Evolutionary conservation across 2,888 invertebrate species (phyloP).

Genomic region (Stenodera caucasica): DNA sequence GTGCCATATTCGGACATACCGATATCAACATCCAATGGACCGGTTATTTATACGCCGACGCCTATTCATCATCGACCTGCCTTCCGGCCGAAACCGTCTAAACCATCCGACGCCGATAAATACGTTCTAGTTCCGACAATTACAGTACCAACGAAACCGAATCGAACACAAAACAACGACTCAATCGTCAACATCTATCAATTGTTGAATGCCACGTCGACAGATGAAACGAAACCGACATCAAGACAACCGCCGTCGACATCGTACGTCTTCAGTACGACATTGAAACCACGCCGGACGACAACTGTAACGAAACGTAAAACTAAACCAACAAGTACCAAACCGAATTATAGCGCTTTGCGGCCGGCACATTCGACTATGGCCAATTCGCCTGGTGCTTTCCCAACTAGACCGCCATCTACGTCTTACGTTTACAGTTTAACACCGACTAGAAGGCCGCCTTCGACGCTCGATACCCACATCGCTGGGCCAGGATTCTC

Average conservation of each 20-base stretch:
- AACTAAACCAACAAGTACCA: constrained; percentile 21
- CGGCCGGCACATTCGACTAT: constrained; percentile 48
- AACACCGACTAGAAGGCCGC: constrained; percentile 41
- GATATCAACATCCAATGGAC: constrained; percentile 50
- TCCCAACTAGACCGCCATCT: constrained; percentile 51
- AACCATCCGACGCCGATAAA: constrained; percentile 54
- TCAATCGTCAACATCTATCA: constrained; percentile 66
- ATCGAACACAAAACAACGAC: constrained; percentile 57
- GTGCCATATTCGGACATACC: constrained; percentile 45
- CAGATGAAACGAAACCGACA: constrained; percentile 44
- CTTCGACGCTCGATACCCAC: constrained; percentile 38
- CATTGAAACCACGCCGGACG: constrained; percentile 41
- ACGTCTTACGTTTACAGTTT: constrained; percentile 54
- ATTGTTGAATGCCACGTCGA: constrained; percentile 60
- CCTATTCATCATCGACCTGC: constrained; percentile 56
- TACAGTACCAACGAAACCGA: constrained; percentile 48
- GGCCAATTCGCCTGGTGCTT: constrained; percentile 42
- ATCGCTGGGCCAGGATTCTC: constrained; percentile 45
- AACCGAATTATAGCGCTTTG: constrained; percentile 45
- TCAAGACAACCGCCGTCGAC: constrained; percentile 55
- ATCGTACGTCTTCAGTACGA: constrained; percentile 55
- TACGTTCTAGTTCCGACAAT: constrained; percentile 64
- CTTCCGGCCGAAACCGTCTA: constrained; percentile 61
- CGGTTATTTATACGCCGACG: constrained; percentile 45
- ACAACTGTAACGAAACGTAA: constrained; percentile 23